Conservation (phyloP, 2,888 invertebrate genomes). For the Isotomurus palustris region DNA sequence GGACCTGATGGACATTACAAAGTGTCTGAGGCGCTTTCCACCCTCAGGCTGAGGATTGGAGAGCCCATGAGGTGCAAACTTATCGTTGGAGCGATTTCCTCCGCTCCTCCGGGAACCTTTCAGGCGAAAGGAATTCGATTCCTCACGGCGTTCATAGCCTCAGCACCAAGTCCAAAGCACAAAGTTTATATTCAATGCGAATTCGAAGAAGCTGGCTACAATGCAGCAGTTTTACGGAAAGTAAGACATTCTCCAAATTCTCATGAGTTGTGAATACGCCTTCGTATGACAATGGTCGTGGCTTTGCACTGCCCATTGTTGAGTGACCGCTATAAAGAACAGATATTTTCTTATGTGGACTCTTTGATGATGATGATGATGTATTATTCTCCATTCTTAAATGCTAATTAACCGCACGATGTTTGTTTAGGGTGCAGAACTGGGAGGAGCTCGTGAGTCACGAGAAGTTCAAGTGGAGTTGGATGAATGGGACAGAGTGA, state of each 20-base stretch:
- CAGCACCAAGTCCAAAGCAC: slow-evolving; percentile 69
- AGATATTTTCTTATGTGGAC: too few species aligned
- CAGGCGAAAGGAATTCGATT: slow-evolving; percentile 76
- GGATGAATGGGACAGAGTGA: slow-evolving; percentile 44
- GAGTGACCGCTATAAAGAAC: too few species aligned
- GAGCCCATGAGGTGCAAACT: slow-evolving; percentile 90
- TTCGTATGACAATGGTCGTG: too few species aligned
- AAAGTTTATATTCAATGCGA: slow-evolving; percentile 80
- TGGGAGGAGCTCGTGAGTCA: slow-evolving; percentile 43
- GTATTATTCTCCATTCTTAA: too few species aligned
- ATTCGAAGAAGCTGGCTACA: slow-evolving; percentile 75
- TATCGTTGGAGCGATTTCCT: slow-evolving; percentile 62
- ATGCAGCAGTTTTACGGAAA: slow-evolving; percentile 55
- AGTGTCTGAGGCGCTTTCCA: slow-evolving; percentile 85
- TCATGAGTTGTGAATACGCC: background rate
- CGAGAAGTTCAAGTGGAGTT: slow-evolving; percentile 42
- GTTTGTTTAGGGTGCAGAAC: slow-evolving; percentile 42
- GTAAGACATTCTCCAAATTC: slow-evolving; percentile 45
- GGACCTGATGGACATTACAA: slow-evolving; percentile 72
- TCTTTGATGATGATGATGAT: too few species aligned
- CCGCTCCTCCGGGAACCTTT: slow-evolving; percentile 49
- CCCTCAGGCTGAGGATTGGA: slow-evolving; percentile 77
- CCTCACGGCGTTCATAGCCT: slow-evolving; percentile 61
- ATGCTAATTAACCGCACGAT: too few species aligned
- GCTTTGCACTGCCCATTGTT: too few species aligned